phyloP scores from a whole-genome alignment of 2,113 vertebrate species.

The Phrynocephalus versicolor region DNA sequence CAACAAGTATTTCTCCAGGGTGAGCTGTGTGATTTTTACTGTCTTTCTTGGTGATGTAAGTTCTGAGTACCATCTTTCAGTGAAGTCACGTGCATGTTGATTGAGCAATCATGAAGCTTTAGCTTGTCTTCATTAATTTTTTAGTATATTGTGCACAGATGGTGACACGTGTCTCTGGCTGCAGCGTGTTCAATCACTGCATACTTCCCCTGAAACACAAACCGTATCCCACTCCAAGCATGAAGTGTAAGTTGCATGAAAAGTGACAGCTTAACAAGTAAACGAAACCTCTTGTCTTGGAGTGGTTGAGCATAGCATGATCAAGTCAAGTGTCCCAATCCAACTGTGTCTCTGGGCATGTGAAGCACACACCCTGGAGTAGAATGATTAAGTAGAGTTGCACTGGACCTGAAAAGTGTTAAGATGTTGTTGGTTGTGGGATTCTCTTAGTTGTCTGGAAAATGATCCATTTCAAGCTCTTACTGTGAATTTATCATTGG shows the following conservation, averaged over 20 bases:
- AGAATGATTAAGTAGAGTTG: neutral
- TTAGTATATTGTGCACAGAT: no score
- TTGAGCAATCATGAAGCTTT: no score
- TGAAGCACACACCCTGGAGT: neutral
- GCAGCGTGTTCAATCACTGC: neutral
- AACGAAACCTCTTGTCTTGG: neutral
- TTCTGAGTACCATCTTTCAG: no score
- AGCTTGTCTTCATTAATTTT: no score
- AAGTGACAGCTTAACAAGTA: neutral
- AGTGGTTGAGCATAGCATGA: neutral
- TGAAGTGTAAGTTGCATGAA: neutral
- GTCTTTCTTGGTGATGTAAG: no score
- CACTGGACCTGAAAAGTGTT: neutral
- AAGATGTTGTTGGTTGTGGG: neutral
- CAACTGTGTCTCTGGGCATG: neutral
- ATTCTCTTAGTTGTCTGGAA: no score
- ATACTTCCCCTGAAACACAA: slow-evolving; percentile 16
- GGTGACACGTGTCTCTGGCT: neutral
- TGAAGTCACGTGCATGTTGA: no score
- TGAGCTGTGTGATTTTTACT: no score
- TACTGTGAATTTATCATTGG: neutral
- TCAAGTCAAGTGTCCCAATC: neutral
- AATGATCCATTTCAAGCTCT: neutral
- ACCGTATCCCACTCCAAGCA: neutral
- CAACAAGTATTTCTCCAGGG: no score